A percentile compares a stretch with the other conserved stretches of the same genome.
phyloP scores from a whole-genome alignment of 2,797 vertebrate species.

The Liparis tanakae region DNA sequence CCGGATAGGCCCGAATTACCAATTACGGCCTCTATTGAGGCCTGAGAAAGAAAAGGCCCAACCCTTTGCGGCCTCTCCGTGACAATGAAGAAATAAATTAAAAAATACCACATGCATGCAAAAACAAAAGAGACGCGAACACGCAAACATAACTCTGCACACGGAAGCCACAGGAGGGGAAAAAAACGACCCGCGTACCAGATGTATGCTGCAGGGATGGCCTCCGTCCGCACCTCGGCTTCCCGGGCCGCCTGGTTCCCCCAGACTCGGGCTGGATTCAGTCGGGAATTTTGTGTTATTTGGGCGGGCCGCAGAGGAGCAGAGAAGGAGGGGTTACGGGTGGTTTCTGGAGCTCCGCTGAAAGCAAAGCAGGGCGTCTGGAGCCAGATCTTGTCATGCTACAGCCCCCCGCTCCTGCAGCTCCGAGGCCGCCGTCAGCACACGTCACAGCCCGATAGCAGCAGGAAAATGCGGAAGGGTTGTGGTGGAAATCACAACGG shows the following conservation, averaged over 20 bases:
- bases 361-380: slow-evolving; percentile 80
- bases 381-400: slow-evolving; percentile 82
- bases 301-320: slow-evolving; percentile 89
- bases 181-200: slow-evolving; percentile 74
- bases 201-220: slow-evolving; percentile 79
- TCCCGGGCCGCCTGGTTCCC: slow-evolving; percentile 84
- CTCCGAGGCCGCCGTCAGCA: slow-evolving; percentile 94
- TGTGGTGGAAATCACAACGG: slow-evolving; percentile 82
- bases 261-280: slow-evolving; percentile 86
- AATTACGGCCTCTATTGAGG: slow-evolving; percentile 73
- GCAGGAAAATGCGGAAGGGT: slow-evolving; percentile 94
- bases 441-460: slow-evolving; percentile 95
- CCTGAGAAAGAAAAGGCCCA: slow-evolving; percentile 78
- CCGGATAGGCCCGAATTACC: slow-evolving; percentile 58
- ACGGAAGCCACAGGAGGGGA: slow-evolving; percentile 22
- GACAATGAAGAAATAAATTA: slow-evolving; percentile 60
- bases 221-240: slow-evolving; percentile 79
- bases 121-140: slow-evolving; percentile 45
- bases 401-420: slow-evolving; percentile 92
- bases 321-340: slow-evolving; percentile 92
- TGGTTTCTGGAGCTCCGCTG: slow-evolving; percentile 83
- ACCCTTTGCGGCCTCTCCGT: slow-evolving; percentile 72
- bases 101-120: slow-evolving; percentile 61
- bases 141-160: slow-evolving; percentile 29
- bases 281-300: slow-evolving; percentile 84